A percentile compares a stretch with the other conserved stretches of the same genome.
Evolutionary conservation across 2,113 vertebrate species (phyloP).

Genomic region (Pleuronectes platessa): DNA sequence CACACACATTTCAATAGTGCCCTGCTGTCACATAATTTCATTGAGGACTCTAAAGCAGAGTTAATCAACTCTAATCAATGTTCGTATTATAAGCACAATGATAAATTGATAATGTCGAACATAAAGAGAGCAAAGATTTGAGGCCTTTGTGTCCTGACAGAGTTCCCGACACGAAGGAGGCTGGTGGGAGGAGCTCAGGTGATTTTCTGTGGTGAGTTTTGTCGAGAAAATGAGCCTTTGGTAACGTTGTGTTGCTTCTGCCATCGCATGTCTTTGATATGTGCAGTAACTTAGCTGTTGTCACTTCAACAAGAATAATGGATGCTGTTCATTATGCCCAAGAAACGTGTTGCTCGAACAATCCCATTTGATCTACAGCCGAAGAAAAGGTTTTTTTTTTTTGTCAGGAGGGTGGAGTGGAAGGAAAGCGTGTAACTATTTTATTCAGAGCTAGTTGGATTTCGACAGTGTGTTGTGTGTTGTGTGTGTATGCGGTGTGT

Average conservation of each 20-base stretch:
- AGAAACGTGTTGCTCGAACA: too few relatives aligned
- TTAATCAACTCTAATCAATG: constrained; percentile 71
- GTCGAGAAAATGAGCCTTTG: constrained; percentile 14
- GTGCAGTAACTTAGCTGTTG: constrained; percentile 5
- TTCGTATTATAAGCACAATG: constrained; percentile 57
- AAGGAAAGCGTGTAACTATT: too few relatives aligned
- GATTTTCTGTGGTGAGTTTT: background rate
- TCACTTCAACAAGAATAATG: background rate
- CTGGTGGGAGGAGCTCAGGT: constrained; percentile 10
- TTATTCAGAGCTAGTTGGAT: background rate
- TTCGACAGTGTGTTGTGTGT: too few relatives aligned
- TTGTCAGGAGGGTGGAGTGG: background rate
- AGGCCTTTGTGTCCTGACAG: constrained; percentile 46
- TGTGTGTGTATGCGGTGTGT: too few relatives aligned
- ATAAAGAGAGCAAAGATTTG: constrained; percentile 43
- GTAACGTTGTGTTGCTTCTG: background rate
- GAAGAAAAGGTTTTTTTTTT: background rate
- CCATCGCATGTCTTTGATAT: background rate
- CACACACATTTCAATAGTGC: constrained; percentile 38
- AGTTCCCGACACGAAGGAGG: constrained; percentile 42
- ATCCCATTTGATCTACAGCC: background rate
- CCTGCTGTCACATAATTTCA: constrained; percentile 60
- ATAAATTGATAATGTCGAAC: constrained; percentile 60
- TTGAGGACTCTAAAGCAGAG: constrained; percentile 49
- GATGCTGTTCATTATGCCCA: background rate